Conservation (phyloP, 2,797 vertebrate genomes). For the Poeciliopsis gracilis region DNA sequence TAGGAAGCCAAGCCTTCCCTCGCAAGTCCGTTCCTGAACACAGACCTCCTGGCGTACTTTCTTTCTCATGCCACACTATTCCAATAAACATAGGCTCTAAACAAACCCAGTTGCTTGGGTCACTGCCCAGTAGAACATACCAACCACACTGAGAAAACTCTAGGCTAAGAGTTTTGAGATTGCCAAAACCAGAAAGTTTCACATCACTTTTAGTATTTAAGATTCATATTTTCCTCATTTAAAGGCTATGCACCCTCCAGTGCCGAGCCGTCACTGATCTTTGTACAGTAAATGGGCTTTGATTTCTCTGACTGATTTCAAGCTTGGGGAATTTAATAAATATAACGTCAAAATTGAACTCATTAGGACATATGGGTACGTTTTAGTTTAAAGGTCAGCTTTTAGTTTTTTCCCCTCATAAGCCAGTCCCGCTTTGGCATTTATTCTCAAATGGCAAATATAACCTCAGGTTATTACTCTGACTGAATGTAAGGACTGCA, state of each 20-base stretch:
- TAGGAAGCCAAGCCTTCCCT: background rate
- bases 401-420: background rate
- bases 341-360: background rate
- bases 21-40: background rate
- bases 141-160: background rate
- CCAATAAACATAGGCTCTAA: background rate
- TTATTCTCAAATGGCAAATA: background rate
- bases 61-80: background rate
- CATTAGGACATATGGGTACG: background rate
- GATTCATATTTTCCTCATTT: background rate
- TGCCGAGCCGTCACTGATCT: background rate
- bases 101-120: background rate
- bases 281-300: background rate
- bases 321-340: background rate
- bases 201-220: background rate
- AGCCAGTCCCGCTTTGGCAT: background rate
- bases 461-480: background rate
- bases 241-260: background rate
- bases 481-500: background rate
- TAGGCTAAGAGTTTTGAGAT: background rate
- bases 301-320: background rate
- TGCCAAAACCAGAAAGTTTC: background rate
- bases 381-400: background rate
- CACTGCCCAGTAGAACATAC: background rate
- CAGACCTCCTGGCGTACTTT: background rate